Conservation (phyloP, 2,113 vertebrate genomes). For the Pteruthius melanotis region DNA sequence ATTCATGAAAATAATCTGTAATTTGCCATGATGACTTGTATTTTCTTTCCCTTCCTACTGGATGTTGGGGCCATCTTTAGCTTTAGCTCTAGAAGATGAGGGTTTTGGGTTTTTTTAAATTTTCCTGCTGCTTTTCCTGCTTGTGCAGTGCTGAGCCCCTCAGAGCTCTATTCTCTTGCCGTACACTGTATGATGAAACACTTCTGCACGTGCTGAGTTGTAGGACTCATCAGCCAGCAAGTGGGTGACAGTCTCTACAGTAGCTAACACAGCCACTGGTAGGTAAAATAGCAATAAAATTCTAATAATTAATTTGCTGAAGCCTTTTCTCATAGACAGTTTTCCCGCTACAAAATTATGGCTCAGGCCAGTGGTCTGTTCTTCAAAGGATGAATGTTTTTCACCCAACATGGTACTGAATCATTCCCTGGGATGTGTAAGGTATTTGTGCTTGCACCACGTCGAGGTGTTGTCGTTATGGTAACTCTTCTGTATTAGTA, state of each 20-base stretch:
- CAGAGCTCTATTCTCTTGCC: not conserved
- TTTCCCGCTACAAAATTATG: not conserved
- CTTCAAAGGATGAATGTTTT: not conserved
- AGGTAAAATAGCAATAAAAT: not conserved
- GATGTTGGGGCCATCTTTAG: not conserved
- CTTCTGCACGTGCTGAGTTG: not conserved
- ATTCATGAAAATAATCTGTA: not conserved
- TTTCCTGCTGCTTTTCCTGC: not conserved
- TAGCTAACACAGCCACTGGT: not conserved
- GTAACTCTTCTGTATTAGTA: constrained; percentile 57
- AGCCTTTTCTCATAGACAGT: not conserved
- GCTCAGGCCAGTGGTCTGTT: not conserved
- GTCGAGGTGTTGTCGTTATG: constrained; percentile 57
- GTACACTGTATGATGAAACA: not conserved
- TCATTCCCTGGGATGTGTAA: constrained; percentile 14
- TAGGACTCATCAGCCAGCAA: not conserved
- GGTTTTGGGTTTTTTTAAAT: not conserved
- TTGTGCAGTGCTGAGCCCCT: not conserved
- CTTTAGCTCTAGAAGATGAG: not conserved
- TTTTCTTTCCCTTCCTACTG: not conserved
- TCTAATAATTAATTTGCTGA: not conserved
- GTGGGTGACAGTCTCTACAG: not conserved
- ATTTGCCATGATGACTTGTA: not conserved
- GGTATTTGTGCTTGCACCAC: constrained; percentile 24
- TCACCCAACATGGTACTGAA: not conserved